Base-by-base conservation (phyloP, 2,888 invertebrate genomes). In the Venustoraphidia nigricollis region DNA sequence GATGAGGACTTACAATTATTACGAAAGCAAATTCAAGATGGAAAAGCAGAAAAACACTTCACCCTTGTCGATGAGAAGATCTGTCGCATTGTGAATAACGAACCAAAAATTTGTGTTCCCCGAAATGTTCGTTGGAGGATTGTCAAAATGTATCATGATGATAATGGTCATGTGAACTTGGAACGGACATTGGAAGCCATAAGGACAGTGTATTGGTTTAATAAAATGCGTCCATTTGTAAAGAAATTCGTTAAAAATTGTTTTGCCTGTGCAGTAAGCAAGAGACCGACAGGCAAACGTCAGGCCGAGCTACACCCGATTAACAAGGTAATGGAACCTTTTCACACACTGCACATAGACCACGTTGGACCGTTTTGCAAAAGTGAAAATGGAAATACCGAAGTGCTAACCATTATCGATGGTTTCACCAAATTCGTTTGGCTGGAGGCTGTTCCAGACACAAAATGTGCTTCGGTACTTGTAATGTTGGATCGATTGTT, bases 91-190 rank as follows among this genome's bases (percentile, higher is more conserved):
- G 34, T 47, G 17, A 34, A 48, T 10, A 44, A 34, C 40, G 13
- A 42, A 38, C 47, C 36, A 14, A 37, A 49, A 47, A 49, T 49
- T 8, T 39, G 49, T 10, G 52, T 53, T n/a, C 51, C 52, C 2
- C 45, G 45, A 39, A 40, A 47, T 10, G 45, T 53, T 11, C 27
- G 46, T 13, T 53, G 53, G 51, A 42, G 51, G 5, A 45, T 50
- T 11, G 48, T 53, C 8, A 50, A 53, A 36, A 49, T 47, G 35
- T 51, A 48, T 11, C 51, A 51, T 17, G 51, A 51, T 37, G 43
- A 46, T 8, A 41, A 51, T 34, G 48, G 49, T 37, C 52, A 53
- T 42, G 41, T 51, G 14, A 51, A 48, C 8, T 47, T 36, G 44
- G 34, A 47, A 47, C 10, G 45, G 17, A 47, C 45, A 10, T 35